Percentiles rank a stretch among this genome's conserved stretches.
Evolutionary conservation across 2,888 invertebrate species (phyloP).

Genomic region (Neoaliturus tenellus): DNA sequence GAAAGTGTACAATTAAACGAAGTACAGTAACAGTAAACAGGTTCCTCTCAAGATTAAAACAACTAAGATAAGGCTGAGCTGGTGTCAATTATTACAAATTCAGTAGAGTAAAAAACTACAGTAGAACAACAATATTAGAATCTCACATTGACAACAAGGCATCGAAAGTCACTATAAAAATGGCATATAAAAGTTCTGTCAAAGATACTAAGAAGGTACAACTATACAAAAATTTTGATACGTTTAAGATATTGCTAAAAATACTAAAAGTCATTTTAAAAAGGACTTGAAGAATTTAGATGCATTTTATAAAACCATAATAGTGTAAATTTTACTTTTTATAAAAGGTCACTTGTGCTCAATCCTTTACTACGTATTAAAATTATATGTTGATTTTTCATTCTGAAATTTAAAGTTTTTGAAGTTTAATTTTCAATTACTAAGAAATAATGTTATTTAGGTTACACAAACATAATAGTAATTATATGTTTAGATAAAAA

Average conservation of each 20-base stretch:
- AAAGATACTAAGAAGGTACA: background rate
- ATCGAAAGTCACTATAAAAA: background rate
- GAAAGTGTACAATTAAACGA: background rate
- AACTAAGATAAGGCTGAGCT: background rate
- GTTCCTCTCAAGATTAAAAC: background rate
- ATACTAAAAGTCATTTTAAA: background rate
- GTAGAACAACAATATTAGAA: background rate
- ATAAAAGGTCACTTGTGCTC: too few species aligned
- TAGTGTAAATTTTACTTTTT: too few species aligned
- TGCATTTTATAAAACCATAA: too few species aligned
- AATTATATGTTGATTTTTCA: too few species aligned
- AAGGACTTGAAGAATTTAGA: background rate
- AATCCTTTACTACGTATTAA: too few species aligned
- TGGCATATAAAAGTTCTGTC: background rate
- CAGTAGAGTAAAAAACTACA: constrained; percentile 21
- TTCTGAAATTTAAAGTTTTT: too few species aligned
- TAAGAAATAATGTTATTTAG: too few species aligned
- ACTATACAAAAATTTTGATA: constrained; percentile 2
- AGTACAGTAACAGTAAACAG: background rate
- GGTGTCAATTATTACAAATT: background rate
- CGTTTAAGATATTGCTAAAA: background rate
- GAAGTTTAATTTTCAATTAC: too few species aligned
- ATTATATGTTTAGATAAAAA: too few species aligned
- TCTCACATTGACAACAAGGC: constrained; percentile 20
- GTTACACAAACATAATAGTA: too few species aligned